A percentile compares a stretch with the other conserved stretches of the same genome.
These are phyloP conservation scores for Catocala sponsa DNA, from an alignment of 2,888 invertebrate species.

Conservation along the genomic window DNA sequence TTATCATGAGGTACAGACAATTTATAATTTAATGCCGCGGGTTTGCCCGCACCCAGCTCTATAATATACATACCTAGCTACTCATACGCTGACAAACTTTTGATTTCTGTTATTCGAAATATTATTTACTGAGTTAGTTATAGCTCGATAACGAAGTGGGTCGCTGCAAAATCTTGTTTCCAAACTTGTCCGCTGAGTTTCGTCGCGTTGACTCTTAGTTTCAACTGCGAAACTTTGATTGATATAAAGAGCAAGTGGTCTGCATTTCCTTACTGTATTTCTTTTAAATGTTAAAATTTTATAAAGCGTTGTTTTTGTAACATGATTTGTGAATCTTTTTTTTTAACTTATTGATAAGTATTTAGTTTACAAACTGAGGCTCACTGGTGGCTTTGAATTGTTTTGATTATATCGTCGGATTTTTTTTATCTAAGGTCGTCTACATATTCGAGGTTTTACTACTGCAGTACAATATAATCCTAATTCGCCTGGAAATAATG, in stretches of 20 bases:
- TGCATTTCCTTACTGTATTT: constrained; percentile 49
- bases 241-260: constrained; percentile 25
- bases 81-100: constrained; percentile 39
- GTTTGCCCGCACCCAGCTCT: constrained; percentile 12
- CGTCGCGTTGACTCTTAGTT: constrained; percentile 22
- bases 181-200: constrained; percentile 32
- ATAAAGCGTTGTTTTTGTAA: too few relatives aligned
- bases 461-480: too few relatives aligned
- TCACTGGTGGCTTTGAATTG: too few relatives aligned
- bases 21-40: constrained; percentile 58
- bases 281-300: constrained; percentile 19
- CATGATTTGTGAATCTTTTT: too few relatives aligned
- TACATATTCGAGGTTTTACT: too few relatives aligned
- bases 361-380: too few relatives aligned
- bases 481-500: too few relatives aligned
- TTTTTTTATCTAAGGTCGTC: too few relatives aligned
- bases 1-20: constrained; percentile 56
- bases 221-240: constrained; percentile 33
- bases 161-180: constrained; percentile 49
- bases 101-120: constrained; percentile 49
- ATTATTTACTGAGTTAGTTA: constrained; percentile 49
- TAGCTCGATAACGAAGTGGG: constrained; percentile 41
- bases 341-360: too few relatives aligned
- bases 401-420: too few relatives aligned
- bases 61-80: constrained; percentile 4